These are phyloP conservation scores for Netelia inedita DNA, from an alignment of 2,888 invertebrate genomes.

Conservation along the genomic window DNA sequence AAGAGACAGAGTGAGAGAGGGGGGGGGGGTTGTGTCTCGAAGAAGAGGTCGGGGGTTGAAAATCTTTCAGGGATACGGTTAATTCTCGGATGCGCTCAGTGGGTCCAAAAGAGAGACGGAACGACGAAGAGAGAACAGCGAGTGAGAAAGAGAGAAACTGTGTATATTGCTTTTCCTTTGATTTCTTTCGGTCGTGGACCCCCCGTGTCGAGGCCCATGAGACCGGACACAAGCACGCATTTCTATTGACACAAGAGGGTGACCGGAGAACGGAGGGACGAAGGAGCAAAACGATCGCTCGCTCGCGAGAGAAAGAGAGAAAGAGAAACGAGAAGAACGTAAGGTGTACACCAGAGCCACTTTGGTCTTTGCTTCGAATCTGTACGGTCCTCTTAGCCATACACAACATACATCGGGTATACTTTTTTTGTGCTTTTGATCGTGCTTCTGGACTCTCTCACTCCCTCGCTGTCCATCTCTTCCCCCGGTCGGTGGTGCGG, in stretches of 20 bases:
- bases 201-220: slow-evolving; percentile 73
- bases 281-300: neutral
- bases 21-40: slow-evolving; percentile 5
- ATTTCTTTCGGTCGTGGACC: slow-evolving; percentile 74
- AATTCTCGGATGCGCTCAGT: slow-evolving; percentile 70
- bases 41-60: slow-evolving; percentile 5
- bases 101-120: slow-evolving; percentile 31
- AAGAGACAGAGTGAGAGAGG: slow-evolving; percentile 25
- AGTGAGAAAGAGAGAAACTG: slow-evolving; percentile 16
- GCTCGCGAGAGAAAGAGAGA: slow-evolving; percentile 30
- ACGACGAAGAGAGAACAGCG: slow-evolving; percentile 21
- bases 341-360: slow-evolving; percentile 39
- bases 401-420: slow-evolving; percentile 14
- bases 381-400: slow-evolving; percentile 69
- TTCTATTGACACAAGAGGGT: slow-evolving; percentile 77
- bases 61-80: slow-evolving; percentile 59
- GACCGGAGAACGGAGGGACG: neutral
- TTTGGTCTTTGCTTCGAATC: slow-evolving; percentile 73
- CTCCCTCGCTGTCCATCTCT: slow-evolving; percentile 34
- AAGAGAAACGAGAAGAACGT: slow-evolving; percentile 2
- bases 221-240: slow-evolving; percentile 75
- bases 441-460: slow-evolving; percentile 48
- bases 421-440: slow-evolving; percentile 43
- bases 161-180: slow-evolving; percentile 68
- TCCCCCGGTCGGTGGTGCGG: slow-evolving; percentile 70